Evolutionary conservation across 2,888 invertebrate species (phyloP).

Genomic region (Polymixis lichenea): DNA sequence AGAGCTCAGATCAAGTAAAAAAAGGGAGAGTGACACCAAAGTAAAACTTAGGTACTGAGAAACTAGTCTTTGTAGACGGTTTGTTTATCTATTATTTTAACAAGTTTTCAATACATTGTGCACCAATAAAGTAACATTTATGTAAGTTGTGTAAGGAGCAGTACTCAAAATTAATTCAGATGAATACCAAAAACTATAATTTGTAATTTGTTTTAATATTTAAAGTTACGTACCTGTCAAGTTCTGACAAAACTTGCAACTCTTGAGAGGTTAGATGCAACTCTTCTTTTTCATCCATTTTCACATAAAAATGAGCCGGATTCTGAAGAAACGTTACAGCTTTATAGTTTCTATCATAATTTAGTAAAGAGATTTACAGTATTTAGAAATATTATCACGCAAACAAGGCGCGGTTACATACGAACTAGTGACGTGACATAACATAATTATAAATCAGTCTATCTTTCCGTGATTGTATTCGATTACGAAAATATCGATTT

Average conservation of each 20-base stretch:
- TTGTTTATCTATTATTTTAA: slow-evolving; percentile 35
- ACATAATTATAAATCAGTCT: neutral
- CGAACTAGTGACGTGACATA: slow-evolving; percentile 61
- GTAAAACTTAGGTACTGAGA: slow-evolving; percentile 3
- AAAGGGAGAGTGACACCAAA: neutral
- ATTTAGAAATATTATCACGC: slow-evolving; percentile 57
- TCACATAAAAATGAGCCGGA: slow-evolving; percentile 53
- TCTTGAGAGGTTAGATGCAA: slow-evolving; percentile 95
- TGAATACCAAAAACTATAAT: neutral
- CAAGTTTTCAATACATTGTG: neutral
- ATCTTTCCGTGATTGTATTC: neutral
- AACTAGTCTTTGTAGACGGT: slow-evolving; percentile 11
- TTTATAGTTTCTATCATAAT: slow-evolving; percentile 47
- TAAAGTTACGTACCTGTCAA: slow-evolving; percentile 93
- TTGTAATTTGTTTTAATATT: slow-evolving; percentile 34
- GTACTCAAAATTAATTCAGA: neutral
- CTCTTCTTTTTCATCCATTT: slow-evolving; percentile 92
- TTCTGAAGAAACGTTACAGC: slow-evolving; percentile 28
- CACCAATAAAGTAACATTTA: neutral
- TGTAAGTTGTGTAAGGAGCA: neutral
- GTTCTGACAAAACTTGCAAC: slow-evolving; percentile 95
- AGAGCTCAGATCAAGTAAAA: no score
- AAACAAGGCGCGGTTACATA: slow-evolving; percentile 70
- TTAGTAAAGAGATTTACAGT: slow-evolving; percentile 12
- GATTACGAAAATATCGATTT: neutral